Evolutionary conservation across 2,113 vertebrate species (phyloP).

Genomic region (Thoracochromis brauschi): DNA sequence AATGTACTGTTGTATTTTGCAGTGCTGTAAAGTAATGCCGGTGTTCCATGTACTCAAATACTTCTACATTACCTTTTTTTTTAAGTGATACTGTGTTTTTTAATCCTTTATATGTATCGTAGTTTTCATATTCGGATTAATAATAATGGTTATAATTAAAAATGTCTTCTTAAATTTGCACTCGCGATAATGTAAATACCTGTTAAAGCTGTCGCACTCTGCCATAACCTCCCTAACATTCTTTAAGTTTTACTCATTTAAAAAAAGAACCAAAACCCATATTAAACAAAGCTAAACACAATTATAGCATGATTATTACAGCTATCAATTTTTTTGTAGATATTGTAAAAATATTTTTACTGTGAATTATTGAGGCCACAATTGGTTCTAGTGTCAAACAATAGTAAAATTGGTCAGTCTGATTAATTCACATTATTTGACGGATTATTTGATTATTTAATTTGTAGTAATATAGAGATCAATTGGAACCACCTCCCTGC

Average conservation of each 20-base stretch:
- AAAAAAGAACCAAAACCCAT: neutral
- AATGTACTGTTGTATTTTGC: neutral
- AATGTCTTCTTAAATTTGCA: neutral
- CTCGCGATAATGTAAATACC: neutral
- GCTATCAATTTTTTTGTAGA: neutral
- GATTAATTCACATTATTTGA: neutral
- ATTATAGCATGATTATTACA: neutral
- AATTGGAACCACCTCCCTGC: neutral
- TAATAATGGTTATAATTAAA: neutral
- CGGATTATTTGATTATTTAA: neutral
- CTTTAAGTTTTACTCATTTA: neutral
- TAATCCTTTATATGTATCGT: neutral
- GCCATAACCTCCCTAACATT: neutral
- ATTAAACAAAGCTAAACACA: neutral
- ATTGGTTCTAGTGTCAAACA: neutral
- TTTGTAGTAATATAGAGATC: neutral
- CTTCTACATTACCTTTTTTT: neutral
- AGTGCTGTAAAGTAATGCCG: neutral
- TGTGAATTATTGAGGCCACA: neutral
- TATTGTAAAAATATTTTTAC: neutral
- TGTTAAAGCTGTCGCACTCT: neutral
- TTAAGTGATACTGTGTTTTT: neutral
- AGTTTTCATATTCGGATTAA: neutral
- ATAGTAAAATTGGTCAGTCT: neutral
- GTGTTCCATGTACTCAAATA: neutral